Conservation (phyloP, 1,140 invertebrate species). For the Hyposmocoma kahamanoa region DNA sequence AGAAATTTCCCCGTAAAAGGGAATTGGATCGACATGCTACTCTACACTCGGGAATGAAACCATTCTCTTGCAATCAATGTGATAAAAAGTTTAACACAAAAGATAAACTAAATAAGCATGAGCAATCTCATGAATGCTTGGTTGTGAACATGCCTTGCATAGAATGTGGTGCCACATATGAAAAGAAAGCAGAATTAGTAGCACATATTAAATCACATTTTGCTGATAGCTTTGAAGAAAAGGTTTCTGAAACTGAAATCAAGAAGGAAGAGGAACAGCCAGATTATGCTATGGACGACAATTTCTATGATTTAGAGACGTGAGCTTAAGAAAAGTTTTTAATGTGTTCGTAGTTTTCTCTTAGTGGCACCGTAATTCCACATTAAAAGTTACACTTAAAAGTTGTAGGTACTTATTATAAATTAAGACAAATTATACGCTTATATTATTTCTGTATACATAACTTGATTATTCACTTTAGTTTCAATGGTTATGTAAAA, state of each 20-base stretch:
- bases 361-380: too few relatives aligned
- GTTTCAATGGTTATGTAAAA: too few relatives aligned
- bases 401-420: too few relatives aligned
- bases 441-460: too few relatives aligned
- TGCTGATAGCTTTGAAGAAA: constrained; percentile 58
- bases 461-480: too few relatives aligned
- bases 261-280: constrained; percentile 57
- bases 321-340: constrained; percentile 35
- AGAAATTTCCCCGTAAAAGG: constrained; percentile 77
- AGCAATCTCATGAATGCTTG: constrained; percentile 74
- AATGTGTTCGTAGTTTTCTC: too few relatives aligned
- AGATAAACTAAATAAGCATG: constrained; percentile 79
- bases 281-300: constrained; percentile 47
- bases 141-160: constrained; percentile 73
- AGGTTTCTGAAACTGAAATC: constrained; percentile 44
- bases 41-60: constrained; percentile 76
- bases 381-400: too few relatives aligned
- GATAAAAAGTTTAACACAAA: constrained; percentile 78
- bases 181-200: constrained; percentile 72
- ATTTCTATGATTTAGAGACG: constrained; percentile 61
- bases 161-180: constrained; percentile 74
- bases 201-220: constrained; percentile 75
- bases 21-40: constrained; percentile 78
- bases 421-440: too few relatives aligned
- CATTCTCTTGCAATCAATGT: constrained; percentile 77